phyloP scores from a whole-genome alignment of 2,888 invertebrate species.

The Syritta pipiens region DNA sequence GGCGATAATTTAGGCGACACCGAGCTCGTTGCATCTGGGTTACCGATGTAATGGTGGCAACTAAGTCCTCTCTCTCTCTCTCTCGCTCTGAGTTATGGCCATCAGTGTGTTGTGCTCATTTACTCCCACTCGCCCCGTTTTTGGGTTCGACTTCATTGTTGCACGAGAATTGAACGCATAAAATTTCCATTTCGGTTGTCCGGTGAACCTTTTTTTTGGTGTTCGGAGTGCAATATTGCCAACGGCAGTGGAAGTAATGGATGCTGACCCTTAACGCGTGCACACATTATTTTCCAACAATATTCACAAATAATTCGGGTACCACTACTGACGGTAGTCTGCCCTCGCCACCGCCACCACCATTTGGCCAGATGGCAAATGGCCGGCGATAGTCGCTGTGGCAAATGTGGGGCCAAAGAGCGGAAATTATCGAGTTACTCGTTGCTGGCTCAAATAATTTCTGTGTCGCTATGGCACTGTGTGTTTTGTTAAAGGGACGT shows the following conservation, averaged over 20 bases:
- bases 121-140: neutral
- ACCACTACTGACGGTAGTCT: slow-evolving; percentile 19
- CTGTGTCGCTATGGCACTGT: too few relatives aligned
- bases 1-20: slow-evolving; percentile 63
- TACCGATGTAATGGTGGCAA: slow-evolving; percentile 39
- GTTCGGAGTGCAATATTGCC: slow-evolving; percentile 1
- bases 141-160: slow-evolving; percentile 12
- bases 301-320: slow-evolving; percentile 38
- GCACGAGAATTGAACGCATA: slow-evolving; percentile 17
- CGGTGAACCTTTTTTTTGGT: slow-evolving; percentile 7
- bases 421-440: slow-evolving; percentile 1
- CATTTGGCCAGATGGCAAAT: too few relatives aligned
- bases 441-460: neutral
- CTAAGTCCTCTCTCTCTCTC: slow-evolving; percentile 32
- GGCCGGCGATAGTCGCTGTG: neutral
- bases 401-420: neutral
- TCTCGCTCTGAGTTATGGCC: neutral
- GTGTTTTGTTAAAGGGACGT: too few relatives aligned
- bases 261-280: slow-evolving; percentile 29
- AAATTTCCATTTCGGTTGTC: slow-evolving; percentile 42
- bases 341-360: too few relatives aligned
- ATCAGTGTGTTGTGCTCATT: slow-evolving; percentile 31
- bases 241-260: slow-evolving; percentile 37
- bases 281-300: slow-evolving; percentile 47
- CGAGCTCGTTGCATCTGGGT: slow-evolving; percentile 52